Conservation (phyloP, 2,797 vertebrate genomes). For the Notolepis coatsorum region DNA sequence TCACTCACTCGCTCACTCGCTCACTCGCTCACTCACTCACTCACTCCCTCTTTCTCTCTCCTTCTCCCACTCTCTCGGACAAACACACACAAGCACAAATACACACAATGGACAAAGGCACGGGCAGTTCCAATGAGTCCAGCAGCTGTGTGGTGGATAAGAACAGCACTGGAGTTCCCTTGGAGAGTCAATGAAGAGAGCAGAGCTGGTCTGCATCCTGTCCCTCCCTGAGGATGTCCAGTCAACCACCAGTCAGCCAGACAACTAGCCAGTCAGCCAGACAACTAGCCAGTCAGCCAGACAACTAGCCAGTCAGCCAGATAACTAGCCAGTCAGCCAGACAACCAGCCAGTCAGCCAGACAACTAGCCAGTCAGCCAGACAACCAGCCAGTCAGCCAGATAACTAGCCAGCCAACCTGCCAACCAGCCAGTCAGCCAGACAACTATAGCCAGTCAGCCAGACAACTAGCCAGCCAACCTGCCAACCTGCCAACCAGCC, state of each 20-base stretch:
- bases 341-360: too few species aligned
- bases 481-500: too few species aligned
- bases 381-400: too few species aligned
- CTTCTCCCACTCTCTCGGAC: not conserved
- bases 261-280: not conserved
- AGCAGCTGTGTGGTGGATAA: constrained; percentile 74
- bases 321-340: too few species aligned
- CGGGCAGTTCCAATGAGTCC: constrained; percentile 64
- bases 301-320: too few species aligned
- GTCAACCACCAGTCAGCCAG: constrained; percentile 16
- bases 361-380: too few species aligned
- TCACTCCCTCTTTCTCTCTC: constrained; percentile 3
- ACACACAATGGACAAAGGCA: constrained; percentile 75
- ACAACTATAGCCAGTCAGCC: too few species aligned
- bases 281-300: too few species aligned
- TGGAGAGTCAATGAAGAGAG: constrained; percentile 59
- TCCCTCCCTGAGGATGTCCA: constrained; percentile 60
- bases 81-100: constrained; percentile 43
- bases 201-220: constrained; percentile 56
- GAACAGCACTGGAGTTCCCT: constrained; percentile 61
- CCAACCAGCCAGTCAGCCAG: too few species aligned
- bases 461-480: too few species aligned
- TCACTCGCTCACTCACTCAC: not conserved
- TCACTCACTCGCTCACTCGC: not conserved
- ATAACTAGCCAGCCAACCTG: too few species aligned